A percentile compares a stretch with the other conserved stretches of the same genome.
phyloP scores from a whole-genome alignment of 92 coral and sea anemone species.

The Parazoanthus darwini region DNA sequence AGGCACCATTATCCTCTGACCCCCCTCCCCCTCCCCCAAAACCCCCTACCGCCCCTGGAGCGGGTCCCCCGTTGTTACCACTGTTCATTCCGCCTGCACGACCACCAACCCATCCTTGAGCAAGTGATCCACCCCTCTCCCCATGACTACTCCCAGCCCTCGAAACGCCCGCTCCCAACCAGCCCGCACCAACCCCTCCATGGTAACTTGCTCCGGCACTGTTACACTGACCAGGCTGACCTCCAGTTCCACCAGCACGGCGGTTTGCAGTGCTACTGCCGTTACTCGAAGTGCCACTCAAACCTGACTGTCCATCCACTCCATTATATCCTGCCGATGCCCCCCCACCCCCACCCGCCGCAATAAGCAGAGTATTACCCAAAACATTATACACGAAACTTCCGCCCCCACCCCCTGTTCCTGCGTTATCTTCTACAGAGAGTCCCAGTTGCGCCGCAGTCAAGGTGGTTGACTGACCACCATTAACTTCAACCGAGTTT shows the following conservation, averaged over 20 bases:
- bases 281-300: conserved; percentile 52
- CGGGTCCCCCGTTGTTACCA: conserved; percentile 72
- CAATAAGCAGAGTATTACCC: conserved; percentile 50
- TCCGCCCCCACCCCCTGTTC: conserved; percentile 85
- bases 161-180: conserved; percentile 62
- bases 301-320: conserved; percentile 62
- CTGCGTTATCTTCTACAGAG: conserved; percentile 55
- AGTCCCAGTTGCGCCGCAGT: conserved; percentile 38
- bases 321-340: conserved; percentile 67
- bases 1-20: conserved; percentile 71
- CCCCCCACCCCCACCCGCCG: conserved; percentile 90
- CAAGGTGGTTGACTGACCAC: conserved; percentile 14
- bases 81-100: conserved; percentile 71
- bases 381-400: conserved; percentile 61
- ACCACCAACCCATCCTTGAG: conserved; percentile 73
- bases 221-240: conserved; percentile 73
- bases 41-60: conserved; percentile 84
- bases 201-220: conserved; percentile 43
- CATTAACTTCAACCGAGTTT: conserved; percentile 40
- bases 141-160: conserved; percentile 46
- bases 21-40: conserved; percentile 85
- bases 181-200: conserved; percentile 85
- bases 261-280: conserved; percentile 22
- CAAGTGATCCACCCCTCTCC: conserved; percentile 69
- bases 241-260: conserved; percentile 61